phyloP scores from a whole-genome alignment of 2,113 vertebrate species.

The Hypomesus transpacificus region DNA sequence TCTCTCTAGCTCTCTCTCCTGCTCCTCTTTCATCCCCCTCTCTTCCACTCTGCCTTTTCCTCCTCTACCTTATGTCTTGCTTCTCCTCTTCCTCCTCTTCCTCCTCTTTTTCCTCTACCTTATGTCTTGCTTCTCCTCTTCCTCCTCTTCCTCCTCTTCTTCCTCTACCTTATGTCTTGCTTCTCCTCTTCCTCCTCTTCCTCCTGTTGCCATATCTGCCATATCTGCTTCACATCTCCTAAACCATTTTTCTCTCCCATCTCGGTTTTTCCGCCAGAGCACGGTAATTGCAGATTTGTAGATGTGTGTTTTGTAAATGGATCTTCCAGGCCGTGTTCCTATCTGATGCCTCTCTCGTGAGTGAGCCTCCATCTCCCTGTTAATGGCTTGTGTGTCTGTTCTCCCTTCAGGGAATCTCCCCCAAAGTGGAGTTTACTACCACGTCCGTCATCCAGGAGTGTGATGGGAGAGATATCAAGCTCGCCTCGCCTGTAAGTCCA shows the following conservation, averaged over 20 bases:
- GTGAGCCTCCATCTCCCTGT: slow-evolving; percentile 47
- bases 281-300: slow-evolving; percentile 43
- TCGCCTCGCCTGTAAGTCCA: slow-evolving; percentile 61
- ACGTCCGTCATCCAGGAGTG: slow-evolving; percentile 86
- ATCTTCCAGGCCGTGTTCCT: slow-evolving; percentile 45
- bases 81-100: slow-evolving; percentile 40
- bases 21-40: neutral
- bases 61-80: slow-evolving; percentile 10
- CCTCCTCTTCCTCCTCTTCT: slow-evolving; percentile 29
- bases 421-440: slow-evolving; percentile 88
- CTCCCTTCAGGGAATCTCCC: slow-evolving; percentile 84
- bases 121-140: slow-evolving; percentile 9
- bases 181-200: neutral
- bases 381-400: slow-evolving; percentile 47
- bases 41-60: slow-evolving; percentile 36
- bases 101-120: slow-evolving; percentile 20
- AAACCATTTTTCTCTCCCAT: slow-evolving; percentile 49
- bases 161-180: neutral
- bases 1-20: neutral
- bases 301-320: slow-evolving; percentile 48
- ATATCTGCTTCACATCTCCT: slow-evolving; percentile 65
- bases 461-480: slow-evolving; percentile 48
- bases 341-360: slow-evolving; percentile 29
- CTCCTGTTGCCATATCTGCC: slow-evolving; percentile 32
- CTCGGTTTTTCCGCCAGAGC: slow-evolving; percentile 47